phyloP scores from a whole-genome alignment of 2,888 invertebrate species.

The Xiphydria camelus region DNA sequence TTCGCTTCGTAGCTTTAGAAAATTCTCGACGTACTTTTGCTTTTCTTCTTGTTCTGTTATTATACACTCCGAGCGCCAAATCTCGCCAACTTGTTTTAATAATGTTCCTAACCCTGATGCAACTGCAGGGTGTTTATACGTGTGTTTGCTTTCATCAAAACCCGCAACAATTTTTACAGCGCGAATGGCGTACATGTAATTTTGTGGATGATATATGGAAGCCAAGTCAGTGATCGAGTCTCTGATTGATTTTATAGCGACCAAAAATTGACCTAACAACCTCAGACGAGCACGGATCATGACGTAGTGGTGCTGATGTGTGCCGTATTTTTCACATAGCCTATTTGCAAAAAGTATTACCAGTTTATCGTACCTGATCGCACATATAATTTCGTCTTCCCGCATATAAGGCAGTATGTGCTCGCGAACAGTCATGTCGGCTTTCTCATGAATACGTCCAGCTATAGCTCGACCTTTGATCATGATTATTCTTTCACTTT shows the following conservation, averaged over 20 bases:
- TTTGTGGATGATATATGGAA: conserved; percentile 5
- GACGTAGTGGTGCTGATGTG: conserved; percentile 19
- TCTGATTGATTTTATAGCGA: conserved; percentile 12
- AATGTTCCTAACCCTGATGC: conserved; percentile 8
- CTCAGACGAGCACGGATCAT: conserved; percentile 12
- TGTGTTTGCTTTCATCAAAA: background rate
- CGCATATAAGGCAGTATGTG: conserved; percentile 21
- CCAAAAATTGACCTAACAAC: conserved; percentile 8
- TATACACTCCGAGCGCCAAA: conserved; percentile 9
- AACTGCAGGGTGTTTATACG: conserved; percentile 12
- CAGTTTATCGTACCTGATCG: conserved; percentile 21
- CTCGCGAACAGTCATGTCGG: conserved; percentile 12
- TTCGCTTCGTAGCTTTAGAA: conserved; percentile 1
- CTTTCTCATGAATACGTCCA: conserved; percentile 17
- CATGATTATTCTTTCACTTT: conserved; percentile 13
- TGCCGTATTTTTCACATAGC: conserved; percentile 16
- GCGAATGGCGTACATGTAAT: background rate
- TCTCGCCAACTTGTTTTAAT: conserved; percentile 13
- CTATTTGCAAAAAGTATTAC: conserved; percentile 22
- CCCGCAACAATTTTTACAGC: conserved; percentile 8
- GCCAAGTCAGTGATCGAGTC: background rate
- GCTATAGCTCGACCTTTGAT: conserved; percentile 15
- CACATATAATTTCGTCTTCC: conserved; percentile 19
- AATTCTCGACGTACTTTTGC: conserved; percentile 5
- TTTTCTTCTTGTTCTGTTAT: background rate